Evolutionary conservation across 1,140 invertebrate species (phyloP), one percentile per base, ranked within the genome.

Genomic region (Uloborus diversus): DNA sequence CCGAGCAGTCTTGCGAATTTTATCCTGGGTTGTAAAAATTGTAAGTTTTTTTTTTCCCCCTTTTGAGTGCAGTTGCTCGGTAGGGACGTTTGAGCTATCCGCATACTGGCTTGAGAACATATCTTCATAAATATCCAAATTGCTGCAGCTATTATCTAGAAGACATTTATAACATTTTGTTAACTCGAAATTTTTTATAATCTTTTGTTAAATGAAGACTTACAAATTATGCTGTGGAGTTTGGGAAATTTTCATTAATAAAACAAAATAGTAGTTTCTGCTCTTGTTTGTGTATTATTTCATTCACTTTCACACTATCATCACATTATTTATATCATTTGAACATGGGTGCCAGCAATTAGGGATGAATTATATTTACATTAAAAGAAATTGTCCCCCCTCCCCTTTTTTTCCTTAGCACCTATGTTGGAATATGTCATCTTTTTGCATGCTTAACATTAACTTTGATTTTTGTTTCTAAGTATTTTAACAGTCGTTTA

Each of bases 181-280:
- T 79, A 79, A 69, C 76, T 68, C 32, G n/a, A 79, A 79, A 79
- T 30, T 61, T 76, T 79, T 79, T 79, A 79, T 79, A 79, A 79
- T 79, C 76, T 79, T 79, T 79, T 69, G 76, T 79, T 79, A 79
- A 79, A 79, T 14, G 57, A 61, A 79, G 53, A 79, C 53, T 73
- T 59, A 79, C 64, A 76, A 76, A 79, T 79, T 79, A 79, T 68
- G 76, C 76, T 79, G 68, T 79, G 76, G 65, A 79, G 76, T 79
- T 79, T 69, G 76, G 76, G 76, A 79, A 79, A 79, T 79, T 79
- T 79, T 79, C 76, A 79, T 79, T 79, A 79, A 79, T 79, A 79
- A 79, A 79, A 79, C 51, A 79, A 79, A 68, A 59, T 59, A 79
- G 76, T 79, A 79, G 76, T 79, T 79, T 79, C 76, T 68, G 64